Conservation (phyloP, 2,797 vertebrate genomes). For the Epinephelus malabaricus region DNA sequence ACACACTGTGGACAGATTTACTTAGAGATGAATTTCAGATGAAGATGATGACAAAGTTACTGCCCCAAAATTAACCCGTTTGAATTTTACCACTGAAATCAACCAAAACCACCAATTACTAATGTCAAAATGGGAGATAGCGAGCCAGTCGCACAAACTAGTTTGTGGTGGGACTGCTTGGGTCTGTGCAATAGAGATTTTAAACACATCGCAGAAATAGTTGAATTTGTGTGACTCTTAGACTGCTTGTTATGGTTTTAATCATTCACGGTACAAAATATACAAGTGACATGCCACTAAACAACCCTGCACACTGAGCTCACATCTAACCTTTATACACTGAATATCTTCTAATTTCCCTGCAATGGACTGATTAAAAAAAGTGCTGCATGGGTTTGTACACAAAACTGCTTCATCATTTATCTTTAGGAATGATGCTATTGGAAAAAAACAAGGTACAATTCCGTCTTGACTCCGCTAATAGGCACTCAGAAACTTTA, state of each 20-base stretch:
- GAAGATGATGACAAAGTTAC: not conserved
- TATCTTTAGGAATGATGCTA: slow-evolving; percentile 9
- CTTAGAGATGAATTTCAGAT: not conserved
- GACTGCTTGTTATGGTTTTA: not conserved
- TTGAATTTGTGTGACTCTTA: not conserved
- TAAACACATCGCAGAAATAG: not conserved
- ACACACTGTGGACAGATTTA: not conserved
- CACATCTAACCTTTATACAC: not conserved
- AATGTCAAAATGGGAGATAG: not conserved
- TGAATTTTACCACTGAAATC: not conserved
- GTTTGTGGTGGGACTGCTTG: not conserved
- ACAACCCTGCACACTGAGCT: not conserved
- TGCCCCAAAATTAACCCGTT: not conserved
- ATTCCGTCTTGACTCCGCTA: slow-evolving; percentile 2
- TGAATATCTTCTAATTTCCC: not conserved
- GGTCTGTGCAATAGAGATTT: not conserved
- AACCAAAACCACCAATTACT: slow-evolving; percentile 18
- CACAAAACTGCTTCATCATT: not conserved
- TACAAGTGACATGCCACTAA: not conserved
- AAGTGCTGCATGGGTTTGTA: not conserved
- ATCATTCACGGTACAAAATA: not conserved
- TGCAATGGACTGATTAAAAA: not conserved
- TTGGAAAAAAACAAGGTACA: not conserved
- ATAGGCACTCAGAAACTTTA: slow-evolving; percentile 23
- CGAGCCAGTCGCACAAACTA: not conserved